Evolutionary conservation across 2,888 invertebrate species (phyloP).

Genomic region (Tridacna crocea): DNA sequence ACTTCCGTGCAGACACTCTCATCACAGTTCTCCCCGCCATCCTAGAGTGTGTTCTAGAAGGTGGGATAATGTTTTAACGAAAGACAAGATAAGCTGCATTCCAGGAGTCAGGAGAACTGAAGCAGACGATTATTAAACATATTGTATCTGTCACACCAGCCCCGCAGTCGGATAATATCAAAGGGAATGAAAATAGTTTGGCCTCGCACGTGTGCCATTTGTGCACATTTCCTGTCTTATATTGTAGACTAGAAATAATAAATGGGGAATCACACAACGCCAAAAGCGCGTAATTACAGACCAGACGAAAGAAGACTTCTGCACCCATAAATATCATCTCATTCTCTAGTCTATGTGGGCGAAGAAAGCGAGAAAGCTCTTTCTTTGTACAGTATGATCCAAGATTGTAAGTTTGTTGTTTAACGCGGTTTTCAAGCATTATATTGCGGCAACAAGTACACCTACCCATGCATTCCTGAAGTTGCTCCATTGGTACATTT

Average conservation of each 20-base stretch:
- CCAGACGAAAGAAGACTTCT: too few relatives aligned
- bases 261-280: neutral
- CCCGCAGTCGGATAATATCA: conserved; percentile 12
- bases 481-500: too few relatives aligned
- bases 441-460: too few relatives aligned
- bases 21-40: neutral
- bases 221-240: conserved; percentile 19
- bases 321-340: too few relatives aligned
- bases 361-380: too few relatives aligned
- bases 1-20: neutral
- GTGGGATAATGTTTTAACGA: neutral
- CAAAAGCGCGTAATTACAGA: too few relatives aligned
- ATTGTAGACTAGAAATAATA: neutral
- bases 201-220: conserved; percentile 15
- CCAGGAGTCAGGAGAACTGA: conserved; percentile 5
- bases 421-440: too few relatives aligned
- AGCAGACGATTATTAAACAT: conserved; percentile 10
- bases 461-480: too few relatives aligned
- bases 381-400: too few relatives aligned
- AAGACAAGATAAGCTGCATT: conserved; percentile 14
- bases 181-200: neutral
- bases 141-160: conserved; percentile 11
- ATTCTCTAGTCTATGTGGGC: too few relatives aligned
- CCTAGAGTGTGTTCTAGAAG: too few relatives aligned
- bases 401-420: too few relatives aligned